Evolutionary conservation across 2,113 vertebrate genomes (phyloP).

Genomic region (Pica pica): DNA sequence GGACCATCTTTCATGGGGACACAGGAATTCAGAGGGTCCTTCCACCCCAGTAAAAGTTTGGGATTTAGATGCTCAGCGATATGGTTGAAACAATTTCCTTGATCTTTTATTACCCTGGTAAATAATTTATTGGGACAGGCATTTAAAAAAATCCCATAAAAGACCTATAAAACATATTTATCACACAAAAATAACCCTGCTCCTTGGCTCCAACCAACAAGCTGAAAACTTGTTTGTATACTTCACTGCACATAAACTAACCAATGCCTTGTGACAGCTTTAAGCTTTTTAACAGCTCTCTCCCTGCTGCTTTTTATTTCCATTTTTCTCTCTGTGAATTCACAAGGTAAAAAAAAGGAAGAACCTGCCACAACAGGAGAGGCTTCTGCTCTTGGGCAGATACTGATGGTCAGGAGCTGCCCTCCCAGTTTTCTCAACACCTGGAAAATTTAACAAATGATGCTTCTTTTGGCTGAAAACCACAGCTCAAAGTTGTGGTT

Average conservation of each 20-base stretch:
- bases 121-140: slow-evolving; percentile 65
- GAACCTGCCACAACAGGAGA: background rate
- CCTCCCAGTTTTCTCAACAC: background rate
- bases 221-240: slow-evolving; percentile 57
- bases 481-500: background rate
- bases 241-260: slow-evolving; percentile 60
- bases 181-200: background rate
- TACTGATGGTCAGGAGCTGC: background rate
- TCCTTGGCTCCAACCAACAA: slow-evolving; percentile 22
- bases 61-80: slow-evolving; percentile 29
- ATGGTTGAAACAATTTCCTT: slow-evolving; percentile 38
- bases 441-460: background rate
- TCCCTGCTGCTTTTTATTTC: slow-evolving; percentile 26
- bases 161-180: slow-evolving; percentile 64
- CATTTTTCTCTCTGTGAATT: slow-evolving; percentile 5
- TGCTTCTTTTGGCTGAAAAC: background rate
- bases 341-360: background rate
- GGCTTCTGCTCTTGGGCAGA: background rate
- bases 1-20: background rate
- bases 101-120: slow-evolving; percentile 59
- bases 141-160: slow-evolving; percentile 57
- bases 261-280: slow-evolving; percentile 49
- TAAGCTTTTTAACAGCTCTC: slow-evolving; percentile 57
- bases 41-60: slow-evolving; percentile 9
- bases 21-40: background rate